Percentiles rank a stretch among this genome's conserved stretches.
Conservation (phyloP, 2,797 vertebrate genomes). For the Glossophaga mutica region DNA sequence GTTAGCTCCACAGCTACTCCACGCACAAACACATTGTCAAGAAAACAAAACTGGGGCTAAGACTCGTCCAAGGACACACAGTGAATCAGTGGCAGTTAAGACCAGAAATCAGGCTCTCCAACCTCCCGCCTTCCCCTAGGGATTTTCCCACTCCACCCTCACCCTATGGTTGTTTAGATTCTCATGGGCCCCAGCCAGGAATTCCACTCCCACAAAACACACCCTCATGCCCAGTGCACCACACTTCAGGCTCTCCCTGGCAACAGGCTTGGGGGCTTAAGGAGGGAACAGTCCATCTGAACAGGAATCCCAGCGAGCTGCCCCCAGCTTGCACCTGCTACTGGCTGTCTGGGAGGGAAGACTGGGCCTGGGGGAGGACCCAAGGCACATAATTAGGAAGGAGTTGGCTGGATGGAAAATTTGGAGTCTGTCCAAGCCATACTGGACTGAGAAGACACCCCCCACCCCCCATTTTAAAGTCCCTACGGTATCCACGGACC, state of each 20-base stretch:
- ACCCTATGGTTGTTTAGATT: background rate
- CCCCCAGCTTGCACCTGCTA: conserved; percentile 20
- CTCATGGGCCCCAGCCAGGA: conserved; percentile 32
- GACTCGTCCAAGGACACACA: background rate
- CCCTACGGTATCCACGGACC: background rate
- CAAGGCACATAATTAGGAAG: background rate
- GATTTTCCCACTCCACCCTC: background rate
- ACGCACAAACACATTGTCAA: background rate
- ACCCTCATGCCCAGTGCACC: conserved; percentile 9
- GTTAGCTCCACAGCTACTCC: background rate
- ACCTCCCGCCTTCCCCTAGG: background rate
- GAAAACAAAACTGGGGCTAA: conserved; percentile 17
- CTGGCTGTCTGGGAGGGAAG: background rate
- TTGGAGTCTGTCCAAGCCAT: background rate
- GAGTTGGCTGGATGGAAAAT: background rate
- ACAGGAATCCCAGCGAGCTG: background rate
- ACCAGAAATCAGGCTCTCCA: background rate
- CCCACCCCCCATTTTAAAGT: background rate
- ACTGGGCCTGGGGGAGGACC: background rate
- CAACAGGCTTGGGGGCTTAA: background rate
- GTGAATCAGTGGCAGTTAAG: background rate
- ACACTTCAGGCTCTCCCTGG: conserved; percentile 6
- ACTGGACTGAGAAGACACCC: background rate
- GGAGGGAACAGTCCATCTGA: background rate
- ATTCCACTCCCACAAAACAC: conserved; percentile 52